Conservation (phyloP, 2,888 invertebrate species). For the Acheta domesticus region DNA sequence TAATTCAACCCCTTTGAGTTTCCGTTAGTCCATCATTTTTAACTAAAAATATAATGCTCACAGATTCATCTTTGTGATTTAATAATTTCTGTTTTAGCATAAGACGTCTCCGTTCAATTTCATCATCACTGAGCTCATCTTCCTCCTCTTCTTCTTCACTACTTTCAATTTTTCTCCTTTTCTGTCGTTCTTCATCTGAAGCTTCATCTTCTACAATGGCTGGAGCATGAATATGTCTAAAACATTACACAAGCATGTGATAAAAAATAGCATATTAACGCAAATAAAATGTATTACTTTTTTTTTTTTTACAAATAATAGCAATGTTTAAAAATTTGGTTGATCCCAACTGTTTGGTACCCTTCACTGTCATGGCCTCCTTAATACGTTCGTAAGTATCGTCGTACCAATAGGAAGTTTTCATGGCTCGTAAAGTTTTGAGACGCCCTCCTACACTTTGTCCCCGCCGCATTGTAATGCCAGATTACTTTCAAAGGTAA, state of each 20-base stretch:
- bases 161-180: conserved; percentile 49
- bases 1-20: too few species aligned
- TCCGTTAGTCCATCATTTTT: too few species aligned
- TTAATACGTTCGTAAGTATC: too few species aligned
- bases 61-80: conserved; percentile 63
- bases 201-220: conserved; percentile 59
- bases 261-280: not conserved
- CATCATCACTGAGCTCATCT: conserved; percentile 79
- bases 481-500: too few species aligned
- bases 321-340: not conserved
- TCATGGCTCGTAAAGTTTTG: too few species aligned
- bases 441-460: too few species aligned
- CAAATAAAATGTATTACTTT: too few species aligned
- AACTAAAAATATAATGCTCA: conserved; percentile 30
- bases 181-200: conserved; percentile 48
- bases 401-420: too few species aligned
- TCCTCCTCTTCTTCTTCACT: conserved; percentile 66
- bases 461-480: too few species aligned
- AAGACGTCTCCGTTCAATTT: conserved; percentile 77
- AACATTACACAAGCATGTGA: conserved; percentile 29
- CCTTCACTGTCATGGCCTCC: too few species aligned
- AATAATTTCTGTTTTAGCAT: conserved; percentile 64
- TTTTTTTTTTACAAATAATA: not conserved
- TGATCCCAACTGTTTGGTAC: too few species aligned
- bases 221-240: conserved; percentile 63